Evolutionary conservation across 2,797 vertebrate species (phyloP).

Genomic region (Orestias chungarensis): DNA sequence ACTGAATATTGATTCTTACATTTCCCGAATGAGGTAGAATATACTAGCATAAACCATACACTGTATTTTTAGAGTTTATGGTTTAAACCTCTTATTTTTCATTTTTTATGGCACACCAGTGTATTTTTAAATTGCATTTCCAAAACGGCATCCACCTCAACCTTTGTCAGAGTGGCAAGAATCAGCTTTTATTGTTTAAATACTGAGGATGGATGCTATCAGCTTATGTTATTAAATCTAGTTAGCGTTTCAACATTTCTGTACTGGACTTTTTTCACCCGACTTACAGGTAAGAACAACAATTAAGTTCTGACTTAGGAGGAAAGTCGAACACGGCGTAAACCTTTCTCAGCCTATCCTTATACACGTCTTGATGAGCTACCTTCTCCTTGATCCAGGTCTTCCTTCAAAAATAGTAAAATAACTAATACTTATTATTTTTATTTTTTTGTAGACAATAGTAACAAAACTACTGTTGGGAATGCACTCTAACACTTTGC

Average conservation of each 20-base stretch:
- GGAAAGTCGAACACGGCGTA: neutral
- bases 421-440: slow-evolving; percentile 47
- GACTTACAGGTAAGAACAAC: neutral
- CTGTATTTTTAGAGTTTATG: neutral
- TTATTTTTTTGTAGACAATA: slow-evolving; percentile 6
- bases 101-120: neutral
- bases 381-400: slow-evolving; percentile 47
- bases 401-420: slow-evolving; percentile 61
- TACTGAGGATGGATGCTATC: neutral
- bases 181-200: neutral
- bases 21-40: neutral
- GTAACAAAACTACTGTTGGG: neutral
- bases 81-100: neutral
- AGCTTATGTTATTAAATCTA: neutral
- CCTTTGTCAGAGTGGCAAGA: neutral
- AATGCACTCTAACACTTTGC: slow-evolving; percentile 65
- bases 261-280: neutral
- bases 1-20: neutral
- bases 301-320: neutral
- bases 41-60: neutral
- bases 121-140: neutral
- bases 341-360: neutral
- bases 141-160: neutral
- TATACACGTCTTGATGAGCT: neutral
- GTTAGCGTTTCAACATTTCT: neutral